Base-by-base conservation (phyloP, 2,888 invertebrate species). In the Cinara cedri region DNA sequence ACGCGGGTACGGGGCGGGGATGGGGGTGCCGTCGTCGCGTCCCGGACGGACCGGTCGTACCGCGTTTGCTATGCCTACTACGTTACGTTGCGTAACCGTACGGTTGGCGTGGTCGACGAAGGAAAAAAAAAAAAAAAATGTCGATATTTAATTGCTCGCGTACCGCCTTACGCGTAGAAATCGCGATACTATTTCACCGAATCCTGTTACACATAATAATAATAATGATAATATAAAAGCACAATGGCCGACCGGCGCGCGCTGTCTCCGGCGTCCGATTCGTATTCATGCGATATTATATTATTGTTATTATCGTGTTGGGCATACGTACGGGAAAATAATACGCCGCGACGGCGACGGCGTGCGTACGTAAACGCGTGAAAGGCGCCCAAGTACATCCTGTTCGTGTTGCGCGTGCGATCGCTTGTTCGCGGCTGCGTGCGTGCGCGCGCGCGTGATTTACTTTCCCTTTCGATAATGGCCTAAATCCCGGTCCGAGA, bases 361-460 rank as follows among this genome's bases (percentile, higher is more conserved):
- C 44, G 54, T 46, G 6, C 6, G 46, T 55, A 46, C 76, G 26
- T 57, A 46, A 46, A n/a, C 66, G 19, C 66, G 76, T 78, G 76
- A 78, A 78, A 78, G 76, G 76, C 49, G 68, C 68, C 57, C 68
- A 78, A 57, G 76, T 68, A 78, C 76, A 78, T 78, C 76, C 76
- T 78, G 76, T 78, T 78, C 57, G 57, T 51, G 34, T 74, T n/a
- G 63, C 34, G 24, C 26, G n/a, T n/a, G n/a, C n/a, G n/a, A n/a
- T n/a, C n/a, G n/a, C n/a, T n/a, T n/a, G n/a, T n/a, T n/a, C n/a
- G n/a, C n/a, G 54, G 10, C 2, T 24, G 60, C 16, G 24, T n/a
- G n/a, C 13, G 10, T 3, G 3, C 13, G 34, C 26, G 55, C 42
- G 19, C 19, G n/a, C 60, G 76, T 78, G 76, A 78, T 78, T 78